Conservation (phyloP, 2,797 vertebrate genomes). For the Denticeps clupeoides region DNA sequence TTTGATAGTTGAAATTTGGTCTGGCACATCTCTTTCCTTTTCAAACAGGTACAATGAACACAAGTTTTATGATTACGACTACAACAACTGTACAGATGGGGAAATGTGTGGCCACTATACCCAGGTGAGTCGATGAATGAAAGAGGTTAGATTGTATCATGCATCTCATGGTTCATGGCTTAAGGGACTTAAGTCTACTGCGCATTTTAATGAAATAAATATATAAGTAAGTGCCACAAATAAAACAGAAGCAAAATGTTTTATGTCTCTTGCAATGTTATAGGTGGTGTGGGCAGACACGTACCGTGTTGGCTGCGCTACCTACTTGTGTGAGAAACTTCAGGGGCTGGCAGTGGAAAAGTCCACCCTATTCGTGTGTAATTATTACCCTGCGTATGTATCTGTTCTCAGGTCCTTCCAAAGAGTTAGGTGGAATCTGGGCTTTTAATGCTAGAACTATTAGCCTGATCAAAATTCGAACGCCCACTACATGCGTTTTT, state of each 20-base stretch:
- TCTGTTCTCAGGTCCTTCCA: background rate
- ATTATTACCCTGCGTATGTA: slow-evolving; percentile 58
- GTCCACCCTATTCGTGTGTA: slow-evolving; percentile 47
- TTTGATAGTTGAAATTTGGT: background rate
- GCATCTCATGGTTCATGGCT: too few relatives aligned
- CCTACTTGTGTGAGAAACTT: slow-evolving; percentile 43
- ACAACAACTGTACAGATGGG: slow-evolving; percentile 46
- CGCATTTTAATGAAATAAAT: background rate
- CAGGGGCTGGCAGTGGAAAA: slow-evolving; percentile 28
- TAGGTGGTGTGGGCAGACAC: slow-evolving; percentile 61
- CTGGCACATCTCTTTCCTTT: too few relatives aligned
- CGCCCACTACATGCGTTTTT: too few relatives aligned
- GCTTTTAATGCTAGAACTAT: too few relatives aligned
- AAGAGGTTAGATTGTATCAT: too few relatives aligned
- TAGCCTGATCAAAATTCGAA: too few relatives aligned
- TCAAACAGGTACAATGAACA: slow-evolving; percentile 19
- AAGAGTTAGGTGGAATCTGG: too few relatives aligned
- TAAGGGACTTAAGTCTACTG: background rate
- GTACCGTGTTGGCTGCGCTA: slow-evolving; percentile 48
- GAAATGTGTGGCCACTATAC: slow-evolving; percentile 40
- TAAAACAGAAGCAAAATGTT: slow-evolving; percentile 10
- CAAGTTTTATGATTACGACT: slow-evolving; percentile 37
- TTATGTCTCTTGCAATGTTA: slow-evolving; percentile 32
- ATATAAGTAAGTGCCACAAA: background rate
- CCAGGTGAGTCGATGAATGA: background rate